Base-by-base conservation (phyloP, 2,888 invertebrate genomes). In the Agrotis exclamationis region DNA sequence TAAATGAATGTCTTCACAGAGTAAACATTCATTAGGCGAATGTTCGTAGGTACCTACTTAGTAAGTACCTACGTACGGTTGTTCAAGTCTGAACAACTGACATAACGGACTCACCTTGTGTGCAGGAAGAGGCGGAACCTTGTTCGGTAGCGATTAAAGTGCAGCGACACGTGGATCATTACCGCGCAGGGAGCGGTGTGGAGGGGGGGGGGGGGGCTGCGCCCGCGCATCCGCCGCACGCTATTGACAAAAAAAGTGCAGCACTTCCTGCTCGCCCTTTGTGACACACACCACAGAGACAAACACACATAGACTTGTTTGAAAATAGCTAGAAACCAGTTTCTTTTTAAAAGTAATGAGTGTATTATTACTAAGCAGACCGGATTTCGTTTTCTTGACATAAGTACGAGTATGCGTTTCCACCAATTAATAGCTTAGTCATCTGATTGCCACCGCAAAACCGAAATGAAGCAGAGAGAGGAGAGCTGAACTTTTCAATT, bases 191-290 rank as follows among this genome's bases (percentile, higher is more conserved):
- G 1, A 44, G 18, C 44, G 50, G 18, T 33, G 11, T 33, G 50
- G 18, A 62, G 13, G 4, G 47, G 0, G 1, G 14, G 22, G 13
- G 45, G 56, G 7, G 60, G 9, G 59, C 50, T 63, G 74, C 71
- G 81, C 70, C 51, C 51, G 72, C 82, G 74, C 85, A 84, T 86
- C 80, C 84, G 73, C 71, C 57, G 71, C 73, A 33, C 7, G 44
- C 72, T 67, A 67, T 69, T 72, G 20, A 84, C 75, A 85, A 82
- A 84, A 85, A 74, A 62, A 54, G 74, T 56, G 48, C 67, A 51
- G 47, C 53, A 60, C 69, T 86, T 84, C 82, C 85, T 84, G 77
- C 58, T 53, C 50, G 50, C 63, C 68, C 58, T 63, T 70, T 59
- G 75, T 56, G 51, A 28, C 57, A 28, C 59, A 33, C 51, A 72